These are phyloP conservation scores for Noctua janthe DNA, from an alignment of 2,888 invertebrate species.

Conservation along the genomic window DNA sequence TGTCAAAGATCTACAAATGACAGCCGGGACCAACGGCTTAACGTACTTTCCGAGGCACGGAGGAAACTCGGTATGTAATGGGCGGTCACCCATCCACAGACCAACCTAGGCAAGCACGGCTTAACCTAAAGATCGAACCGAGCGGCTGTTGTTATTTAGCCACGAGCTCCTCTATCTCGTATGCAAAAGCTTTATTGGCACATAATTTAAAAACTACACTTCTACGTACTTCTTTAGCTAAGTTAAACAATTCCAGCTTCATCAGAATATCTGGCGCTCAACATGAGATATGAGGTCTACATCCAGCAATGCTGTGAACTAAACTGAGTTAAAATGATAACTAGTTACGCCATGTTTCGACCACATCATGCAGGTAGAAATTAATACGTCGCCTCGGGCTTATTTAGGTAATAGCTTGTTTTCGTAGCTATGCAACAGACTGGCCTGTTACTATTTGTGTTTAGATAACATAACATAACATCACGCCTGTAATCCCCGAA, in stretches of 20 bases:
- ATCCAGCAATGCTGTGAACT: not conserved
- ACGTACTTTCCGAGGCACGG: no score
- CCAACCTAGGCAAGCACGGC: no score
- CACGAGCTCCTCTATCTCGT: no score
- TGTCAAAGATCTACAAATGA: no score
- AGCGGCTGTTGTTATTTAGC: no score
- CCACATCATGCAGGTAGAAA: constrained; percentile 33
- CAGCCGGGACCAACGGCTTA: no score
- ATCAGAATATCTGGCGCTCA: not conserved
- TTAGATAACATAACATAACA: not conserved
- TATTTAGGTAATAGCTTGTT: constrained; percentile 42
- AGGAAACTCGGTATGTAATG: no score
- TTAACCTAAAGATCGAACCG: no score
- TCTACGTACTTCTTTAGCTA: not conserved
- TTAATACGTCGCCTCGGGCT: constrained; percentile 35
- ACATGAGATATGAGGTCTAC: constrained; percentile 5
- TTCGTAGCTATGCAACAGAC: not conserved
- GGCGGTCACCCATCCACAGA: no score
- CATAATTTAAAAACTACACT: no score
- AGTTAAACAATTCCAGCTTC: not conserved
- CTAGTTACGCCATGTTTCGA: constrained; percentile 27
- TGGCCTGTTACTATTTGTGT: not conserved
- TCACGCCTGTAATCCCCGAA: no score
- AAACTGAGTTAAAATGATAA: constrained; percentile 28
- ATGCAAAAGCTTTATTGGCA: not conserved